Conservation (phyloP, 2,888 invertebrate species). For the Lasius platythorax region DNA sequence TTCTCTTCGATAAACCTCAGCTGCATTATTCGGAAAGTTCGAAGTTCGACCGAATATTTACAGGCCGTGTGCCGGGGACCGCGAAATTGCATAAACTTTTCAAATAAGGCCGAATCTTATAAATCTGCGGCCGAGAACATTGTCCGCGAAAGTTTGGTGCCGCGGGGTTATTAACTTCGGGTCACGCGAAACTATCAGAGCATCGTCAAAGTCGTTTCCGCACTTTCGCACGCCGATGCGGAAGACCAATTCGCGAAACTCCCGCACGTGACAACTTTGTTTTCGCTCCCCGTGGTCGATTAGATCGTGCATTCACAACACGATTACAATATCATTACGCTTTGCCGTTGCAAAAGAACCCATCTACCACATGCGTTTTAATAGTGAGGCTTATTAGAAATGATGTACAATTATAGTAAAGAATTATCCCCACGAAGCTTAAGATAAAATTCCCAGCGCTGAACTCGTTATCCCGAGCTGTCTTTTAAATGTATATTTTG, state of each 20-base stretch:
- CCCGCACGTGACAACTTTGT: slow-evolving; percentile 9
- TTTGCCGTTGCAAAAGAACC: neutral
- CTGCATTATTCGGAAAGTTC: slow-evolving; percentile 75
- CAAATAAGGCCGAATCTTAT: slow-evolving; percentile 82
- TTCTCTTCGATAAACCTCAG: slow-evolving; percentile 64
- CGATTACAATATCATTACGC: slow-evolving; percentile 14
- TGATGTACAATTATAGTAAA: neutral
- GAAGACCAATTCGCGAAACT: slow-evolving; percentile 50
- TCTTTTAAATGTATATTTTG: neutral
- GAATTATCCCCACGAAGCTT: neutral
- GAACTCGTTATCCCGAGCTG: neutral
- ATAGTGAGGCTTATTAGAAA: neutral
- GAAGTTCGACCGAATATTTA: slow-evolving; percentile 77
- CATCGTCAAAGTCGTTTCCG: slow-evolving; percentile 27
- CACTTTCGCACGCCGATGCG: slow-evolving; percentile 24
- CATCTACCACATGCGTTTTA: neutral
- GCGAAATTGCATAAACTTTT: slow-evolving; percentile 83
- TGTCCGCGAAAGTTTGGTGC: slow-evolving; percentile 57
- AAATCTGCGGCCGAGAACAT: slow-evolving; percentile 72
- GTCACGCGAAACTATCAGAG: slow-evolving; percentile 59
- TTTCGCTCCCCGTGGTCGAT: slow-evolving; percentile 13
- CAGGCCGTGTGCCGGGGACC: slow-evolving; percentile 62
- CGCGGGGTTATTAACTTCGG: slow-evolving; percentile 58
- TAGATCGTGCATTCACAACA: slow-evolving; percentile 11
- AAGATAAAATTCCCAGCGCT: slow-evolving; percentile 12